A percentile compares a stretch with the other conserved stretches of the same genome.
phyloP scores from a whole-genome alignment of 2,113 vertebrate species.

The Entosphenus tridentatus region DNA sequence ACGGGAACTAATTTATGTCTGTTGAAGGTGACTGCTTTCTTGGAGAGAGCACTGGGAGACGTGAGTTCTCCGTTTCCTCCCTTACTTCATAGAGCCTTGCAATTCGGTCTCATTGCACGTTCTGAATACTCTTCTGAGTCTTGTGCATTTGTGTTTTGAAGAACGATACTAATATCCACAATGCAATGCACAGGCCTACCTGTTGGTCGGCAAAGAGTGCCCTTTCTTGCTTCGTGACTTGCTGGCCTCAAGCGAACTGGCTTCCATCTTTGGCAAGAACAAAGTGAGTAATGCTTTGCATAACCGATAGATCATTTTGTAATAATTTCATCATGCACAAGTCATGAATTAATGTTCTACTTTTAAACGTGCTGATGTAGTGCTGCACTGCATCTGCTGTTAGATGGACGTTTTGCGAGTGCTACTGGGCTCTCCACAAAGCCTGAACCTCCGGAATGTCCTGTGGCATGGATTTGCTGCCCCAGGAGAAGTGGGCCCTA shows the following conservation, averaged over 20 bases:
- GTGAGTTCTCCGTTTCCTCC: constrained; percentile 18
- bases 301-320: not conserved
- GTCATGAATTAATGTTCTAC: not conserved
- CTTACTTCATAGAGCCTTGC: no score
- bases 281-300: constrained; percentile 23
- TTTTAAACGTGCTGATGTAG: not conserved
- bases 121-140: not conserved
- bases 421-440: constrained; percentile 29
- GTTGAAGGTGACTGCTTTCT: constrained; percentile 30
- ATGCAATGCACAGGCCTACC: constrained; percentile 23
- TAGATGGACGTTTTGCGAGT: constrained; percentile 31
- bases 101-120: not conserved
- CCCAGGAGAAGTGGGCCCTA: constrained; percentile 26
- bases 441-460: constrained; percentile 36
- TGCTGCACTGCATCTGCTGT: constrained; percentile 5
- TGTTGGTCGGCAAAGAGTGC: constrained; percentile 26
- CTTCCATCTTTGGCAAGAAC: constrained; percentile 22
- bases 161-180: not conserved
- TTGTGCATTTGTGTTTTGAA: not conserved
- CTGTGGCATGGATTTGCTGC: constrained; percentile 39
- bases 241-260: constrained; percentile 25
- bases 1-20: constrained; percentile 21
- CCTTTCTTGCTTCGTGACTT: constrained; percentile 39
- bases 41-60: constrained; percentile 30
- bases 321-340: not conserved